Evolutionary conservation across 2,797 vertebrate species (phyloP), one percentile per base, ranked within the genome.

Genomic region (Sternarchorhynchus goeldii): DNA sequence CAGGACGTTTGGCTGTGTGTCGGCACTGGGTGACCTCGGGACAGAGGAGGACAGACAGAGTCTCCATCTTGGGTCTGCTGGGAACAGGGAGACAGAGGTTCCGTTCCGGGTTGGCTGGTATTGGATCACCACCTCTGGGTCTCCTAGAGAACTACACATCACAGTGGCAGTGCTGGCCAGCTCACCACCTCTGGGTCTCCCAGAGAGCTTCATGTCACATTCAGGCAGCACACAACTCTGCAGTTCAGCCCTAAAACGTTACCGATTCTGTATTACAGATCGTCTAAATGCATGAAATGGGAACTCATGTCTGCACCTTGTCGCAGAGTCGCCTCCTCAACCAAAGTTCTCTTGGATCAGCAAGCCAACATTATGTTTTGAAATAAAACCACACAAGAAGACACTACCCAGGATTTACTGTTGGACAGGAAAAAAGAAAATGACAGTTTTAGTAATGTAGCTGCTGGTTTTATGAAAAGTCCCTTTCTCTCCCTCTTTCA

Each of bases 61-160:
- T 25, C 25, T 25, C 25, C 25, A 25, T 25, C 25, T 1, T 25
- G 25, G 25, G 25, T 25, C 25, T 25, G 25, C 25, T 25, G 25
- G 25, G 25, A 25, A 25, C 25, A 25, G 25, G 25, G 25, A 25
- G 25, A 25, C 25, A 25, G 25, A 25, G 25, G 25, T 25, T 25
- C 25, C 25, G 25, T 25, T 25, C 25, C 25, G 25, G 25, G 25
- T 25, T 25, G 25, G 25, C 25, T 25, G 25, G 25, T 25, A 25
- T 25, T 1, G 25, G 25, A 25, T 25, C 25, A 25, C 25, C 25
- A 25, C 25, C 25, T 25, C 25, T 25, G 25, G 25, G 25, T 25
- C 1, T 25, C 25, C 25, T 1, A 25, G 25, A 25, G 25, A 25
- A 25, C 25, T 25, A 75, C 39, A 85, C 81, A 86, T 84, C 86